These are phyloP conservation scores for Aradus depressus DNA, from an alignment of 2,888 invertebrate genomes.

Conservation along the genomic window DNA sequence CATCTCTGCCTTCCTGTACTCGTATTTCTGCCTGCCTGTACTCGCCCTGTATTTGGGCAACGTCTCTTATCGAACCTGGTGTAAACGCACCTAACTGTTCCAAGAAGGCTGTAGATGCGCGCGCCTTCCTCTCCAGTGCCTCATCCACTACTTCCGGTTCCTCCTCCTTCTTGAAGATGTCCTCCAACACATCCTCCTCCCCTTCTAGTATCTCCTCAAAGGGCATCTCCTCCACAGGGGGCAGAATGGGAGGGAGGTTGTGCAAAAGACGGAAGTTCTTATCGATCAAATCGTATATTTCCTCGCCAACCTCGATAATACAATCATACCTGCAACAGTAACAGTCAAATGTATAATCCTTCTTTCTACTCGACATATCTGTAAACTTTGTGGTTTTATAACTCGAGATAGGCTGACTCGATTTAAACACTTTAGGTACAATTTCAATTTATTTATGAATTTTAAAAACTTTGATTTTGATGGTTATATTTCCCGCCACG, in stretches of 20 bases:
- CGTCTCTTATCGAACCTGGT: no score
- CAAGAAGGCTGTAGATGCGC: no score
- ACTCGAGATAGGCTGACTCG: no score
- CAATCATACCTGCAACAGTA: slow-evolving; percentile 39
- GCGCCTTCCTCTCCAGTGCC: not conserved
- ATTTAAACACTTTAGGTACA: no score
- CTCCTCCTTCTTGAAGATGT: slow-evolving; percentile 1
- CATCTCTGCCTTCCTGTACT: not conserved
- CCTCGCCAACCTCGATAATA: slow-evolving; percentile 43
- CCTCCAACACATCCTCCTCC: slow-evolving; percentile 22
- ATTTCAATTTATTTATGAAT: no score
- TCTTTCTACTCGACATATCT: no score
- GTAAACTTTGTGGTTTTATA: no score
- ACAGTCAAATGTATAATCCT: no score
- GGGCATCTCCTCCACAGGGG: slow-evolving; percentile 13
- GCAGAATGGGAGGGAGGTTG: slow-evolving; percentile 41
- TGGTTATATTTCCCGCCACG: no score
- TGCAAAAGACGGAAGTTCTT: slow-evolving; percentile 60
- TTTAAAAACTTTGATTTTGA: no score
- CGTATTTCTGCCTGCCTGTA: not conserved
- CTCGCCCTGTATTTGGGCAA: no score
- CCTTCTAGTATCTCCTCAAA: slow-evolving; percentile 23
- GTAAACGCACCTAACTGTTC: no score
- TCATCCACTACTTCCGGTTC: slow-evolving; percentile 9
- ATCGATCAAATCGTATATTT: slow-evolving; percentile 47